Percentiles rank a stretch among this genome's conserved stretches.
Evolutionary conservation across 1,140 invertebrate species (phyloP).

Genomic region (Bilobella aurantiaca): DNA sequence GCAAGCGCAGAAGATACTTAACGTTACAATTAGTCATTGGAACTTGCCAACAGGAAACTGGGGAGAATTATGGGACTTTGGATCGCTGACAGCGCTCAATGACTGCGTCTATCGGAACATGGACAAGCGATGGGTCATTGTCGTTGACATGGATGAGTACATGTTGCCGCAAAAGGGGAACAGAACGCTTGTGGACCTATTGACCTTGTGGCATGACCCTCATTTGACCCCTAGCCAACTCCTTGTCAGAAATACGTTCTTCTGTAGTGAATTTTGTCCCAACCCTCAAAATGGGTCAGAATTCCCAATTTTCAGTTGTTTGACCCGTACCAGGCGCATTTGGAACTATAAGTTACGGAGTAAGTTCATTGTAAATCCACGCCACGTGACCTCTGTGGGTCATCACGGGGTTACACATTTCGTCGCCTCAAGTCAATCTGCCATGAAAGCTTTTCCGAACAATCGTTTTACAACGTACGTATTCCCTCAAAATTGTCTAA

Average conservation of each 20-base stretch:
- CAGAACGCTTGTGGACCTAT: not conserved
- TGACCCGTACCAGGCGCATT: constrained; percentile 23
- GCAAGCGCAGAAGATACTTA: constrained; percentile 15
- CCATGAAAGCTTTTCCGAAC: not conserved
- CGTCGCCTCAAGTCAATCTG: not conserved
- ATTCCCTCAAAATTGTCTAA: not conserved
- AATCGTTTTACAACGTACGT: not conserved
- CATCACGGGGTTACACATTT: constrained; percentile 29
- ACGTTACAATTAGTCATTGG: constrained; percentile 14
- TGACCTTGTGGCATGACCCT: not conserved
- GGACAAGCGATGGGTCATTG: constrained; percentile 64
- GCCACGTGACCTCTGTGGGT: constrained; percentile 17
- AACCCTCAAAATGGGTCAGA: not conserved
- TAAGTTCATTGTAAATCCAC: constrained; percentile 28
- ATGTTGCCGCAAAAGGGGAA: constrained; percentile 58
- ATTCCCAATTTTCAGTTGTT: constrained; percentile 23
- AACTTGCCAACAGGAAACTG: constrained; percentile 33
- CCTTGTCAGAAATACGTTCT: constrained; percentile 29
- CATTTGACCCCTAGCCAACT: constrained; percentile 12
- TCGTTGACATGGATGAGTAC: constrained; percentile 84
- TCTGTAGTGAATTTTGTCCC: constrained; percentile 30
- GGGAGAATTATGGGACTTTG: constrained; percentile 33
- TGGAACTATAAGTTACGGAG: constrained; percentile 19
- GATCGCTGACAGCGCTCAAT: constrained; percentile 68
- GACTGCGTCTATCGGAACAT: constrained; percentile 88